Evolutionary conservation across 2,888 invertebrate genomes (phyloP), one percentile per base, ranked within the genome.

Genomic region (Aethes cnicana): DNA sequence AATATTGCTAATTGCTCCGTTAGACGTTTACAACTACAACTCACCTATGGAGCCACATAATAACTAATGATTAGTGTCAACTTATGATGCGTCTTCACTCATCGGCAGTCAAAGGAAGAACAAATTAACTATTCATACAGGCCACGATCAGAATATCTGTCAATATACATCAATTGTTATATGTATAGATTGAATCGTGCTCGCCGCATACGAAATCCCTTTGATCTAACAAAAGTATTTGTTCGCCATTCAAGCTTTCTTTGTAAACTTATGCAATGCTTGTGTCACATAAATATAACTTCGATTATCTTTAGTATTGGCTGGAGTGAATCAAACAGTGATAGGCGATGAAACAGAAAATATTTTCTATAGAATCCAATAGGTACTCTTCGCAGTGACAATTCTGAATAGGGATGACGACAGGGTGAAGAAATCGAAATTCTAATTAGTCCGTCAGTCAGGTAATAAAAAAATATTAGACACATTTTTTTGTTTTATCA

Each of bases 241-340:
- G 59, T 63, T 54, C 68, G 69, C 67, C 62, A 69, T 76, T 77
- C 72, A 80, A 82, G 70, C 70, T 68, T 69, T 68, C 66, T 70
- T 68, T 71, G 76, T 76, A 77, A 77, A 77, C 65, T 82, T 83
- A 78, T 77, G 72, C 74, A 82, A 84, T 43, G 26, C 30, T 50
- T 76, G 68, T 62, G 56, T 64, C 52, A 64, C 61, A 77, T 56
- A 68, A 71, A 65, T 65, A 69, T 66, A 63, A 61, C 61, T 59
- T 56, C 63, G 66, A 68, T 72, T 61, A 62, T 58, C 54, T 63
- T 49, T 62, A 23, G 18, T 37, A 32, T 14, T 20, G 20, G 12
- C 23, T 52, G 16, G n/a, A 18, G 18, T 18, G 9, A 8, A 18
- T 39, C 23, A 14, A 44, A 14, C 14, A 25, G 23, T 39, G 25